Evolutionary conservation across 2,113 vertebrate genomes (phyloP).

Genomic region (Bombycilla garrulus): DNA sequence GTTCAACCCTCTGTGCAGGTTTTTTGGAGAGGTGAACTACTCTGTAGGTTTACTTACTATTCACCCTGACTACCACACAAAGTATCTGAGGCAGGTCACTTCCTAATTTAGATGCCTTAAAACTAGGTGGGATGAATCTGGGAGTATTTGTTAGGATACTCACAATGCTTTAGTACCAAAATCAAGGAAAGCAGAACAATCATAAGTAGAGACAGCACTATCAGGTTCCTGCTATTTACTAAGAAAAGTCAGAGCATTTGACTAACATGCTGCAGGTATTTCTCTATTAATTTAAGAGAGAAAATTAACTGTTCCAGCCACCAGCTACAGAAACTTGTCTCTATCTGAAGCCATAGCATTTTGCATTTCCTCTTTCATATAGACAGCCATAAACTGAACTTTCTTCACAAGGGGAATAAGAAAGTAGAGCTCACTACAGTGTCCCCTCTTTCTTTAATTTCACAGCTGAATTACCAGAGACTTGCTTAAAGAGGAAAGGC

Average conservation of each 20-base stretch:
- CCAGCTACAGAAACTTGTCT: background rate
- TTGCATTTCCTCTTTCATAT: background rate
- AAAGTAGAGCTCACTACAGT: background rate
- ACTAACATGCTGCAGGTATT: background rate
- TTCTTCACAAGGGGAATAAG: background rate
- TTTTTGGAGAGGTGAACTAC: background rate
- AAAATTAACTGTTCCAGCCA: background rate
- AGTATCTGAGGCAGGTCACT: background rate
- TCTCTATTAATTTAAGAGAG: background rate
- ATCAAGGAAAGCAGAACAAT: background rate
- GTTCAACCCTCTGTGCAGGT: background rate
- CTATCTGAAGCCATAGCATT: background rate
- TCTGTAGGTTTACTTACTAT: background rate
- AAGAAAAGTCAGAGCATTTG: background rate
- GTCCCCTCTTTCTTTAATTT: constrained; percentile 30
- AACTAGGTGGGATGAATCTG: background rate
- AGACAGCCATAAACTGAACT: background rate
- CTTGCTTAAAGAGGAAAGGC: background rate
- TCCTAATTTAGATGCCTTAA: background rate
- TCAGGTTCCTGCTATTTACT: background rate
- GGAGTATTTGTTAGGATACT: background rate
- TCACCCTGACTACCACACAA: background rate
- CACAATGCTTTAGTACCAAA: background rate
- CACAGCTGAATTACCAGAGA: constrained; percentile 37
- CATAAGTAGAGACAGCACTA: background rate